Evolutionary conservation across 1,140 invertebrate genomes (phyloP), one percentile per base, ranked within the genome.

Genomic region (Solenopsis invicta): DNA sequence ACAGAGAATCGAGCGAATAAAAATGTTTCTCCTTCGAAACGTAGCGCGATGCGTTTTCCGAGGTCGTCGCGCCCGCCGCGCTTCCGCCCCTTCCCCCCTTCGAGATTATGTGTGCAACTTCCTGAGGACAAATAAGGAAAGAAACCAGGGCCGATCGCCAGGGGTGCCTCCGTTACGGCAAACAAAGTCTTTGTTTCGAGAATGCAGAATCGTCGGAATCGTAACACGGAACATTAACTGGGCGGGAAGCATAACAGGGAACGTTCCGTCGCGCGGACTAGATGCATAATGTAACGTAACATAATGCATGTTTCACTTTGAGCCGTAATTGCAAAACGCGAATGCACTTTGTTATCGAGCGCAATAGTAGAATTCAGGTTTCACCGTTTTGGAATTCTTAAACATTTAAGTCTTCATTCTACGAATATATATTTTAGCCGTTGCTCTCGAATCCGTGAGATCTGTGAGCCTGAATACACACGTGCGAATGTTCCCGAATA

Each of bases 141-240:
- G 82, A 86, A 75, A 54, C 24, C 62, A 56, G 50, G 37, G 21
- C 61, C 88, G 78, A 87, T 89, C 74, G 87, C 66, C 62, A 37
- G 9, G 85, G 85, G 48, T 78, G 29, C 62, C 77, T 77, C 75
- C 37, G 74, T 85, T 48, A 89, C 56, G 85, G 85, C 86, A 71
- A 89, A 77, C 87, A 84, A 88, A 85, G 88, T 91, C 90, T 93
- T 93, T 92, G 91, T 93, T 92, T 88, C 87, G 88, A 56, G 87
- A 89, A 89, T 89, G 90, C 66, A 90, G 88, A 87, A 16, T 59
- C 72, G 87, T 88, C 72, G 80, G 89, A 89, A 93, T 90, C 86
- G 71, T 91, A 91, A 87, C 91, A 91, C 88, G 92, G 92, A 93
- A 94, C 93, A 94, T 94, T 94, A 94, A 93, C 88, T 91, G 91